phyloP scores from a whole-genome alignment of 2,888 invertebrate genomes.

The Agrochola circellaris region DNA sequence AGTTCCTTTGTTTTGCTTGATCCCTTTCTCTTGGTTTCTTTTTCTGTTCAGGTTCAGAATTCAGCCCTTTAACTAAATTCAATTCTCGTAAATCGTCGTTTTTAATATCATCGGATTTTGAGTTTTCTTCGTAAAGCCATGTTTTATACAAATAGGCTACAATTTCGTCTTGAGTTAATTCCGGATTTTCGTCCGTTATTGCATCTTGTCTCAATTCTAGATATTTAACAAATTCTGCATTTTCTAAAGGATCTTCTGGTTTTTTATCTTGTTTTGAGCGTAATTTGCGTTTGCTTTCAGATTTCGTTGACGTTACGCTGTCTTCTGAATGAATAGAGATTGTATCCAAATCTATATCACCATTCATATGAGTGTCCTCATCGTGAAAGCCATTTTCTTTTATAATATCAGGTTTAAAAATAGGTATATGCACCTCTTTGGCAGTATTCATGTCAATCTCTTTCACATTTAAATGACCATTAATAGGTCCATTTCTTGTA shows the following conservation, averaged over 20 bases:
- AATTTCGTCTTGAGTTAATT: conserved; percentile 84
- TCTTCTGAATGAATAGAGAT: conserved; percentile 67
- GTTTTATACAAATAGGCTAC: conserved; percentile 86
- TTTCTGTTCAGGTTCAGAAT: conserved; percentile 44
- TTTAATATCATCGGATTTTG: conserved; percentile 78
- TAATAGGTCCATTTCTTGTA: conserved; percentile 32
- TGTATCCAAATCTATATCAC: conserved; percentile 67
- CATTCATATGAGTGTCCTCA: conserved; percentile 27
- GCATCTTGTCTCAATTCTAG: conserved; percentile 85
- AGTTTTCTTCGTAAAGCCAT: conserved; percentile 85
- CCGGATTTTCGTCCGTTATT: conserved; percentile 87
- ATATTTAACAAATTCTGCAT: conserved; percentile 87
- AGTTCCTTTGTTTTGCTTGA: conserved; percentile 28
- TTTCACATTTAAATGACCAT: conserved; percentile 45
- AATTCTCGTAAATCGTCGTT: conserved; percentile 72
- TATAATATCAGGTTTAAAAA: conserved; percentile 13
- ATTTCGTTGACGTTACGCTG: conserved; percentile 62
- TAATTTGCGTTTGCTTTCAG: conserved; percentile 69
- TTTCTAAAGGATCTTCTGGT: conserved; percentile 67
- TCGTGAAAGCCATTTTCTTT: conserved; percentile 57
- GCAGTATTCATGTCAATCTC: conserved; percentile 57
- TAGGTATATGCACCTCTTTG: conserved; percentile 60
- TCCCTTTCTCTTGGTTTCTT: conserved; percentile 43
- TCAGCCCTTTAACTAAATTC: conserved; percentile 75
- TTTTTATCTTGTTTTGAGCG: conserved; percentile 62